phyloP scores from a whole-genome alignment of 2,888 invertebrate genomes.

The Drosophila infuscata region DNA sequence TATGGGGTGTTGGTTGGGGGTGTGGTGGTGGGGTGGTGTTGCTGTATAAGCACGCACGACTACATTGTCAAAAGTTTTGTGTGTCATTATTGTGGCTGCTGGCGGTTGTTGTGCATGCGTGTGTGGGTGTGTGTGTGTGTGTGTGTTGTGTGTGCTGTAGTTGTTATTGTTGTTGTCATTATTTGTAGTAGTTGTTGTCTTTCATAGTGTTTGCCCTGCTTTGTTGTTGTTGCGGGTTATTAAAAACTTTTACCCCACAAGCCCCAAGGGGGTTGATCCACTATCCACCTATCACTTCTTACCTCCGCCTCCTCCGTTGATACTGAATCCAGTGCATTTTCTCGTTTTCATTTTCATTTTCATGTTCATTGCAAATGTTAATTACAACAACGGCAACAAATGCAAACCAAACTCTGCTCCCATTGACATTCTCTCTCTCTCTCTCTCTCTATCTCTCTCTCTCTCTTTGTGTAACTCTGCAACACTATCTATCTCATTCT shows the following conservation, averaged over 20 bases:
- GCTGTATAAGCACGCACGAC: conserved; percentile 62
- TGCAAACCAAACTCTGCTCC: conserved; percentile 9
- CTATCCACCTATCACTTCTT: background rate
- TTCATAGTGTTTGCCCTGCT: conserved; percentile 47
- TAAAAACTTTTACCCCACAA: conserved; percentile 70
- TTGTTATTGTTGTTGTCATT: conserved; percentile 25
- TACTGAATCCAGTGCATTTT: conserved; percentile 44
- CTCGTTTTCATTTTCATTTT: conserved; percentile 64
- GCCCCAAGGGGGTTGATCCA: background rate
- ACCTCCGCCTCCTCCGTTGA: background rate
- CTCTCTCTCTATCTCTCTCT: background rate
- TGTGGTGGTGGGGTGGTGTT: background rate
- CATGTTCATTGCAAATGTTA: conserved; percentile 78
- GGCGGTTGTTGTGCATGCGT: conserved; percentile 56
- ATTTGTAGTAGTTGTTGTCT: conserved; percentile 12
- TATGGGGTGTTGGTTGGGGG: background rate
- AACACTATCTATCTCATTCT: background rate
- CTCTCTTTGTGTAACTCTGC: background rate
- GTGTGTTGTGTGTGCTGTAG: conserved; percentile 15
- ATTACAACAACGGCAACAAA: conserved; percentile 58
- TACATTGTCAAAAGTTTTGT: conserved; percentile 77
- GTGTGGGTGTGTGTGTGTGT: conserved; percentile 14
- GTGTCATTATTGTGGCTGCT: conserved; percentile 77
- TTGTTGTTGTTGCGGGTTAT: conserved; percentile 71
- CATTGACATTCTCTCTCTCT: background rate